A percentile compares a stretch with the other conserved stretches of the same genome.
phyloP scores from a whole-genome alignment of 2,797 vertebrate species.

The Mus caroli region DNA sequence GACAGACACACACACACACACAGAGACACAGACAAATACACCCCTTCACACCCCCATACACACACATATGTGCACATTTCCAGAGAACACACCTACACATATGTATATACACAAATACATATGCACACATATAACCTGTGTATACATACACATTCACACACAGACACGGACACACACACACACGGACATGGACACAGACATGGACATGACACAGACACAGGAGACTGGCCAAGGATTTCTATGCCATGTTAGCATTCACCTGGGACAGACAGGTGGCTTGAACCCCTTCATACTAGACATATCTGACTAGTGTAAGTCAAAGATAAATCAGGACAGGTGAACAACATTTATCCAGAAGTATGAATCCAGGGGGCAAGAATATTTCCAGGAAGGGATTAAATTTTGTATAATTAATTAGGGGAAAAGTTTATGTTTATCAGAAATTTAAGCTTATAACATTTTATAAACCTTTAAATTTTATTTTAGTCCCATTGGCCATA shows the following conservation, averaged over 20 bases:
- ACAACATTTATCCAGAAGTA: not conserved
- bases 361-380: not conserved
- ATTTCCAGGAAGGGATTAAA: not conserved
- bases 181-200: not conserved
- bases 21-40: rapidly evolving
- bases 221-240: not conserved
- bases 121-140: not conserved
- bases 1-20: not conserved
- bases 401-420: not conserved
- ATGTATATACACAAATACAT: rapidly evolving
- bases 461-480: too few relatives aligned
- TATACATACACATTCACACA: not conserved
- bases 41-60: rapidly evolving
- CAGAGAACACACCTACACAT: not conserved
- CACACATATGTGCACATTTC: not conserved
- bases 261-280: rapidly evolving
- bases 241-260: not conserved
- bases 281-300: not conserved
- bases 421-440: not conserved
- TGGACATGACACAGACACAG: not conserved
- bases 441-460: not conserved
- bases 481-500: too few relatives aligned
- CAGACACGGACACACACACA: not conserved
- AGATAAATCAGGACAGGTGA: rapidly evolving
- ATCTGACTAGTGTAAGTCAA: rapidly evolving